phyloP scores from a whole-genome alignment of 2,113 vertebrate species.

The Arothron firmamentum region DNA sequence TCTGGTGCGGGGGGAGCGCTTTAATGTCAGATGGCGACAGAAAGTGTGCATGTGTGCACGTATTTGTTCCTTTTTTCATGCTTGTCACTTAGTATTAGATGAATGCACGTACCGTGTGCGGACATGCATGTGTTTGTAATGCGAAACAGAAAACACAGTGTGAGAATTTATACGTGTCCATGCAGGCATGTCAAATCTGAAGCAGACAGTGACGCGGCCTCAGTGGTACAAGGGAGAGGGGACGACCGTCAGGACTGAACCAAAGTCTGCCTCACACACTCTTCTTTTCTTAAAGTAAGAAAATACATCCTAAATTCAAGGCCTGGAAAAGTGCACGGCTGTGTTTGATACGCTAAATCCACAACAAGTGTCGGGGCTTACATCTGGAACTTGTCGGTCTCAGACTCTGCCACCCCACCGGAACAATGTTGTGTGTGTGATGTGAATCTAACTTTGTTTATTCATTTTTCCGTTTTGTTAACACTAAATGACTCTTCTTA shows the following conservation, averaged over 20 bases:
- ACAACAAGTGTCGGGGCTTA: neutral
- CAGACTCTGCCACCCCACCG: neutral
- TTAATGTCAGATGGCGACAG: slow-evolving; percentile 59
- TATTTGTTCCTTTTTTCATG: slow-evolving; percentile 32
- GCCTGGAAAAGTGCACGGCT: neutral
- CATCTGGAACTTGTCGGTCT: neutral
- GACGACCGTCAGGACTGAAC: slow-evolving; percentile 61
- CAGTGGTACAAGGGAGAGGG: slow-evolving; percentile 54
- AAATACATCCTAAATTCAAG: neutral
- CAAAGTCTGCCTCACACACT: slow-evolving; percentile 37
- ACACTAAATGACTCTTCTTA: too few relatives aligned
- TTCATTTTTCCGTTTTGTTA: neutral
- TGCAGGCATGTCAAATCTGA: slow-evolving; percentile 59
- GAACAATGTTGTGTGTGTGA: neutral
- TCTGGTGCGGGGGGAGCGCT: slow-evolving; percentile 63
- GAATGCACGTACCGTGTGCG: slow-evolving; percentile 36
- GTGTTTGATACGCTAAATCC: neutral
- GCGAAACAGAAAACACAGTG: slow-evolving; percentile 65
- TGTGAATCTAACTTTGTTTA: neutral
- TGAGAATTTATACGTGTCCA: slow-evolving; percentile 17
- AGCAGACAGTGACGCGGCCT: slow-evolving; percentile 67
- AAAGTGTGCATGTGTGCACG: slow-evolving; percentile 20
- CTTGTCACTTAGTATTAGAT: slow-evolving; percentile 45
- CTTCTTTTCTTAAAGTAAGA: neutral
- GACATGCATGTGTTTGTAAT: slow-evolving; percentile 52